Conservation (phyloP, 2,797 vertebrate genomes). For the Brachyrhaphis roseni region DNA sequence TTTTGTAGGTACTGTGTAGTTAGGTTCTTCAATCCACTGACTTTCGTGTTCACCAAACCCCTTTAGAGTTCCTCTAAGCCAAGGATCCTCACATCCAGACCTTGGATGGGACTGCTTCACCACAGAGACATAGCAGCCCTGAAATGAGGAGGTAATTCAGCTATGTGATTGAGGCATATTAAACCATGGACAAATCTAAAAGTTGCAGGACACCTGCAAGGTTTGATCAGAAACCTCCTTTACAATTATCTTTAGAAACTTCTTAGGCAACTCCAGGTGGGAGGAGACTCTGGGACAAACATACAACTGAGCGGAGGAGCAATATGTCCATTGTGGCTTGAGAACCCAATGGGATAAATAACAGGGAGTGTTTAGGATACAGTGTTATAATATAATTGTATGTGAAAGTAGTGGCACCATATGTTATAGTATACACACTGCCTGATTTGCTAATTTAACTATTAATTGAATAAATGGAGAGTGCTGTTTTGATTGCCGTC, state of each 20-base stretch:
- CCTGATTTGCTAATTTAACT: slow-evolving; percentile 72
- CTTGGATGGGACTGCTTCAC: too few species aligned
- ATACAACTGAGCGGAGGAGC: not conserved
- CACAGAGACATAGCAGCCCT: too few species aligned
- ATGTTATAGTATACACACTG: slow-evolving; percentile 55
- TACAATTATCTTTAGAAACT: not conserved
- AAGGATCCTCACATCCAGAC: too few species aligned
- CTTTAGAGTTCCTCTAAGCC: too few species aligned
- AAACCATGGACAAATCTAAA: too few species aligned
- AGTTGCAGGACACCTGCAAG: not conserved
- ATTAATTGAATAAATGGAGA: slow-evolving; percentile 74
- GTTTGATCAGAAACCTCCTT: not conserved
- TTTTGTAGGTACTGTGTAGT: too few species aligned
- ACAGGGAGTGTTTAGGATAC: slow-evolving; percentile 2
- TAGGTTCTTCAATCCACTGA: too few species aligned
- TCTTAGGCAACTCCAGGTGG: not conserved
- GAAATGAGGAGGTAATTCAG: too few species aligned
- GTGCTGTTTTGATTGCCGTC: slow-evolving; percentile 70
- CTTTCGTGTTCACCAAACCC: too few species aligned
- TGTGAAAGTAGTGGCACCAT: slow-evolving; percentile 20
- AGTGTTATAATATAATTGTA: slow-evolving; percentile 25
- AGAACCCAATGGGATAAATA: slow-evolving; percentile 1
- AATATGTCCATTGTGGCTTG: not conserved
- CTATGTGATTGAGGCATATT: too few species aligned
- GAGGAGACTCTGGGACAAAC: not conserved